Evolutionary conservation across 1,140 invertebrate species (phyloP).

Genomic region (Pseudomyrmex gracilis): DNA sequence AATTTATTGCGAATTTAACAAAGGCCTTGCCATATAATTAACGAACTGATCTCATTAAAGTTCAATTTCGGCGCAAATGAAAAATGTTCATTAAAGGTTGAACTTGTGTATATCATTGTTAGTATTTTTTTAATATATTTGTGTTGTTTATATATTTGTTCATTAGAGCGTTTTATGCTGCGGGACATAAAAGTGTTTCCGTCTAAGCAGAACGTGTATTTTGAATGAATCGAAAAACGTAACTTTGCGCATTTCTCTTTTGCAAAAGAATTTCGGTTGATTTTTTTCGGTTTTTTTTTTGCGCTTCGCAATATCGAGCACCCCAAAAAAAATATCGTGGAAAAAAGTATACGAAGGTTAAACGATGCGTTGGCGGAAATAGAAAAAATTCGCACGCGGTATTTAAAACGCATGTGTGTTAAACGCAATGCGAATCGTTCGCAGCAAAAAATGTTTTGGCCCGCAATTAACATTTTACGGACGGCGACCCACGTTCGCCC

Average conservation of each 20-base stretch:
- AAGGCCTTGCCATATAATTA: constrained; percentile 4
- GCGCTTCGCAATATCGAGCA: constrained; percentile 14
- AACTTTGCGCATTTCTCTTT: not conserved
- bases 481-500: not conserved
- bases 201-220: not conserved
- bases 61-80: not conserved
- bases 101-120: not conserved
- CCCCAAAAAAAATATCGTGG: too few relatives aligned
- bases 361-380: not conserved
- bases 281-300: not conserved
- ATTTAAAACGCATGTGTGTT: constrained; percentile 24
- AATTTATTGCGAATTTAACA: not conserved
- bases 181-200: not conserved
- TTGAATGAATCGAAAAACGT: not conserved
- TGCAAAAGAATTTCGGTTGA: not conserved
- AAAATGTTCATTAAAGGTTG: constrained; percentile 16
- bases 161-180: not conserved
- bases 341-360: constrained; percentile 4
- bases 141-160: constrained; percentile 4
- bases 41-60: constrained; percentile 14
- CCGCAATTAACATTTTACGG: constrained; percentile 39
- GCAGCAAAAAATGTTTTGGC: not conserved
- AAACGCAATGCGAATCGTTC: not conserved
- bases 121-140: not conserved
- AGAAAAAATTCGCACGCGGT: not conserved